phyloP scores from a whole-genome alignment of 2,113 vertebrate genomes.

The Gopherus flavomarginatus region DNA sequence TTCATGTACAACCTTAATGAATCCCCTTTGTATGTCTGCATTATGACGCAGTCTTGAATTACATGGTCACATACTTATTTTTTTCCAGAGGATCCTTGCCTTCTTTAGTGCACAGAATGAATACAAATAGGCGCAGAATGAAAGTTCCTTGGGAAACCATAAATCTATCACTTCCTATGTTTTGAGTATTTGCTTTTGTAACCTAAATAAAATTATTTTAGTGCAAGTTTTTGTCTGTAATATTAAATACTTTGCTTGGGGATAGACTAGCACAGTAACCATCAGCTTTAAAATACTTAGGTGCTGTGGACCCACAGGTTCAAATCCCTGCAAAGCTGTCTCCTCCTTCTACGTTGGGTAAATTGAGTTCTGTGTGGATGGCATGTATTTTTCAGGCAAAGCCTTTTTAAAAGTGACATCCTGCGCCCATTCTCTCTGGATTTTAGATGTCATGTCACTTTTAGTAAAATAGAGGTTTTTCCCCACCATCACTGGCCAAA shows the following conservation, averaged over 20 bases:
- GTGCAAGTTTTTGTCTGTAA: rapidly evolving
- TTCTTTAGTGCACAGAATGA: not conserved
- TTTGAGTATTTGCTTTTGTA: not conserved
- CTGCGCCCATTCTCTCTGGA: not conserved
- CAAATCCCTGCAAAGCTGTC: not conserved
- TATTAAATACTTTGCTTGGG: not conserved
- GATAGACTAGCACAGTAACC: not conserved
- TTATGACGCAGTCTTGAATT: not conserved
- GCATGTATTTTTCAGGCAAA: not conserved
- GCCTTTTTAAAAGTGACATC: rapidly evolving
- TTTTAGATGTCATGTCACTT: not conserved
- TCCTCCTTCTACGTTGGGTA: not conserved
- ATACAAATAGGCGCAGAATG: not conserved
- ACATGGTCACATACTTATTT: not conserved
- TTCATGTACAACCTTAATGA: not conserved
- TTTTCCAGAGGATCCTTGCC: not conserved
- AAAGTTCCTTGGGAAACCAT: not conserved
- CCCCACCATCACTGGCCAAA: not conserved
- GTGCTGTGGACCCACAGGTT: not conserved
- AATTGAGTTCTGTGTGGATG: not conserved
- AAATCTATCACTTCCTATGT: not conserved
- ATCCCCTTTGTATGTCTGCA: not conserved
- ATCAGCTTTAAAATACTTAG: not conserved
- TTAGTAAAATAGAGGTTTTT: not conserved
- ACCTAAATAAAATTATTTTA: not conserved